Evolutionary conservation across 2,113 vertebrate genomes (phyloP), one percentile per base, ranked within the genome.

Genomic region (Murina feae): DNA sequence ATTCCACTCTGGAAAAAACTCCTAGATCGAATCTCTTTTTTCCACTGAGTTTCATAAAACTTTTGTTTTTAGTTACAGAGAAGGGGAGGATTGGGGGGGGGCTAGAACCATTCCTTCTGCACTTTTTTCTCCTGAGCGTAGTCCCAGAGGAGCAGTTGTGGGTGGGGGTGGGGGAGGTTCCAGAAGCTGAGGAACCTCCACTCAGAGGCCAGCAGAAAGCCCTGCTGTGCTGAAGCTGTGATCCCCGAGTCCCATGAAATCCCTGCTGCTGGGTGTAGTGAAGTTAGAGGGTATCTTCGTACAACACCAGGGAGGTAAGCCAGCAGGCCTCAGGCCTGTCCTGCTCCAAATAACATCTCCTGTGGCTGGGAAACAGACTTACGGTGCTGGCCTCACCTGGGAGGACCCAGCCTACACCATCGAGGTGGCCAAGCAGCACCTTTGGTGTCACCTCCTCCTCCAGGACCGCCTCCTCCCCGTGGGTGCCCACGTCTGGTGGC

Each of bases 21-120:
- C 66, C 37, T n/a, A 65, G 58, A 65, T 55, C n/a, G 23, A 86
- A 79, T 89, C 35, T 87, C 53, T 68, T 76, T 90, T 96, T 91
- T 96, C 71, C 92, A 74, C 58, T 76, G 91, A 35, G 30, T n/a
- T 80, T n/a, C 65, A 42, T 60, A 0, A 47, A 92, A 80, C 13
- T 91, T 95, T 89, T 71, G 7, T 65, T n/a, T 82, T 76, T n/a
- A 35, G 60, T 91, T 30, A 28, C 28, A 75, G 65, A 90, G 68
- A 25, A 75, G 37, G 11, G 13, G n/a, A 14, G 13, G 10, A n/a
- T n/a, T n/a, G n/a, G n/a, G 32, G 13, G 13, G n/a, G 18, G 14
- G 11, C 18, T 47, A 21, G 35, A 80, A 16, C 20, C 23, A 4
- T 74, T 35, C 39, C 13, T 55, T 80, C 65, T 68, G 49, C n/a